phyloP scores from a whole-genome alignment of 2,113 vertebrate species.

The Caracal caracal region DNA sequence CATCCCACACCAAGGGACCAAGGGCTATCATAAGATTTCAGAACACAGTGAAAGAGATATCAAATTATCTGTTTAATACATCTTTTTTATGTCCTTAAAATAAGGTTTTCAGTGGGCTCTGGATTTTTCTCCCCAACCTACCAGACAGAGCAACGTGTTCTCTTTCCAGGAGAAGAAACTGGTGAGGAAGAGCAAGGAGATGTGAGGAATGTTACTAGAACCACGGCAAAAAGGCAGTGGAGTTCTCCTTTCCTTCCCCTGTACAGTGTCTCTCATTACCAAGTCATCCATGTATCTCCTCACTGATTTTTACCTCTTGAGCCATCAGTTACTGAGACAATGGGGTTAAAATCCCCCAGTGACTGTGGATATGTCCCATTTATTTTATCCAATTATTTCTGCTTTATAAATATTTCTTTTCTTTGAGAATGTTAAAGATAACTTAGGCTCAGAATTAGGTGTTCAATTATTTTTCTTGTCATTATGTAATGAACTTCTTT shows the following conservation, averaged over 20 bases:
- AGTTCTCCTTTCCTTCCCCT: neutral
- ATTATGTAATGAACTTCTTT: neutral
- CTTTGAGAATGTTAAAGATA: neutral
- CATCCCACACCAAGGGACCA: neutral
- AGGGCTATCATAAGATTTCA: neutral
- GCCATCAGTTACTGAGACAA: neutral
- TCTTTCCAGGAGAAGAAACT: neutral
- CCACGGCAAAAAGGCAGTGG: neutral
- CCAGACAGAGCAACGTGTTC: neutral
- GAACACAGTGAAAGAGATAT: neutral
- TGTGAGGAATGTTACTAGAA: neutral
- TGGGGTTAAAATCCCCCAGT: neutral
- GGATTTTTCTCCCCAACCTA: neutral
- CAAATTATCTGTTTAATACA: neutral
- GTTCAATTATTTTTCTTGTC: neutral
- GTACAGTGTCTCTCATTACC: neutral
- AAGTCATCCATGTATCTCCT: neutral
- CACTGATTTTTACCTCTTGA: neutral
- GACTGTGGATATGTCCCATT: neutral
- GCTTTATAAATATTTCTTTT: neutral
- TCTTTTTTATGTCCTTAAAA: neutral
- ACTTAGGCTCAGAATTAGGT: neutral
- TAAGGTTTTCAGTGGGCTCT: neutral
- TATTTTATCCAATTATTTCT: neutral
- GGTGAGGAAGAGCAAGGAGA: accelerated